These are phyloP conservation scores for Poecilia picta DNA, from an alignment of 2,797 vertebrate genomes.

Conservation along the genomic window DNA sequence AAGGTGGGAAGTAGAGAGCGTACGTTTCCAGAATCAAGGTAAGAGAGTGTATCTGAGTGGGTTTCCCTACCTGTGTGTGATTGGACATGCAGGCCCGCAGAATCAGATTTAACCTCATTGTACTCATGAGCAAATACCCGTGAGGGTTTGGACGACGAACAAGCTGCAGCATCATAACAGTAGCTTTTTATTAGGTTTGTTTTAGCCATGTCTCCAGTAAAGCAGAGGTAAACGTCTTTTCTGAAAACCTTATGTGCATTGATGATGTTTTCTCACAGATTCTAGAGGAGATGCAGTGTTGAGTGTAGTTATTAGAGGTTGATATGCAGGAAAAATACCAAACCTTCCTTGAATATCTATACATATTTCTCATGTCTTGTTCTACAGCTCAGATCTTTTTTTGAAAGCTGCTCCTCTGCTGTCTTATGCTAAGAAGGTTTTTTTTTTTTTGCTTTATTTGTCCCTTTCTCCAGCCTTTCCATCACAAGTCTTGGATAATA, in stretches of 20 bases:
- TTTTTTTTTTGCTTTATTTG: conserved; percentile 2
- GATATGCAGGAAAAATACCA: neutral
- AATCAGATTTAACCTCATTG: conserved; percentile 45
- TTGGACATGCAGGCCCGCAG: conserved; percentile 22
- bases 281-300: neutral
- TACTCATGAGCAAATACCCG: conserved; percentile 32
- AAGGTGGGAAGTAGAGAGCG: conserved; percentile 65
- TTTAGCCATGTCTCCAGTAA: conserved; percentile 46
- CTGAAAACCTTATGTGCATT: neutral
- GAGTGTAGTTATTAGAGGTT: neutral
- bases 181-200: conserved; percentile 21
- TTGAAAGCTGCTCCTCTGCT: neutral
- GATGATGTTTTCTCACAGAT: neutral
- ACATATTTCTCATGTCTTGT: neutral
- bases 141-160: conserved; percentile 21
- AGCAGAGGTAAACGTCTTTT: conserved; percentile 51
- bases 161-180: conserved; percentile 24
- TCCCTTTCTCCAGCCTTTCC: neutral
- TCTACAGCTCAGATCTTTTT: neutral
- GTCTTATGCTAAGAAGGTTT: neutral
- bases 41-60: conserved; percentile 48
- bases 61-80: conserved; percentile 26
- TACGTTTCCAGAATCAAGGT: conserved; percentile 78
- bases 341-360: neutral
- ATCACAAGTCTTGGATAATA: neutral